These are phyloP conservation scores for Steatocranus sp. DNA, from an alignment of 2,797 vertebrate genomes.

Conservation along the genomic window DNA sequence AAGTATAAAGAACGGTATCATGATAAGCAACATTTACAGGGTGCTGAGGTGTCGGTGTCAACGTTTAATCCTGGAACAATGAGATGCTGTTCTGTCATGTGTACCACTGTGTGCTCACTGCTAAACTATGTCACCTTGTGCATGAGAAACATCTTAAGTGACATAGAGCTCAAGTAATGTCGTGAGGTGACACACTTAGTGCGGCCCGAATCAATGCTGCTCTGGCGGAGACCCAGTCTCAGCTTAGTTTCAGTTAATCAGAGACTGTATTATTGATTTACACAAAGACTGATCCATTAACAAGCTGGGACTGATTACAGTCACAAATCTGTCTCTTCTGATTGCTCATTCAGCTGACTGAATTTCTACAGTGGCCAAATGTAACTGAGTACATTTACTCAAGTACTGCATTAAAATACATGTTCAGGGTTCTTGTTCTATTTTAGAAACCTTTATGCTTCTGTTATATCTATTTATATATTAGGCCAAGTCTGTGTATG, in stretches of 20 bases:
- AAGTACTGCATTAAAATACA: not conserved
- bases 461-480: not conserved
- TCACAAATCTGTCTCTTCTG: conserved; percentile 2
- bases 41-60: not conserved
- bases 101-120: not conserved
- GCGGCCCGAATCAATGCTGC: conserved; percentile 29
- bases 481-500: accelerated
- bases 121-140: conserved; percentile 27
- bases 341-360: conserved; percentile 1
- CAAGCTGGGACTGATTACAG: conserved; percentile 25
- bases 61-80: not conserved
- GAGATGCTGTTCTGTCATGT: not conserved
- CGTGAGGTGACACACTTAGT: conserved; percentile 47
- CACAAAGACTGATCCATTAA: conserved; percentile 19
- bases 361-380: not conserved
- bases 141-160: conserved; percentile 27
- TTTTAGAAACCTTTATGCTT: not conserved
- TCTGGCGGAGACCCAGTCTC: conserved; percentile 6
- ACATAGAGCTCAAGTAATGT: conserved; percentile 39
- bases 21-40: not conserved
- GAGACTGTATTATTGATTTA: conserved; percentile 30
- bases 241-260: conserved; percentile 28
- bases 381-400: not conserved
- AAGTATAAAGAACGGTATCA: accelerated
- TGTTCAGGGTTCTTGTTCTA: not conserved